These are phyloP conservation scores for Brachionus manjavacas DNA, from an alignment of 1,140 invertebrate species.

Conservation along the genomic window DNA sequence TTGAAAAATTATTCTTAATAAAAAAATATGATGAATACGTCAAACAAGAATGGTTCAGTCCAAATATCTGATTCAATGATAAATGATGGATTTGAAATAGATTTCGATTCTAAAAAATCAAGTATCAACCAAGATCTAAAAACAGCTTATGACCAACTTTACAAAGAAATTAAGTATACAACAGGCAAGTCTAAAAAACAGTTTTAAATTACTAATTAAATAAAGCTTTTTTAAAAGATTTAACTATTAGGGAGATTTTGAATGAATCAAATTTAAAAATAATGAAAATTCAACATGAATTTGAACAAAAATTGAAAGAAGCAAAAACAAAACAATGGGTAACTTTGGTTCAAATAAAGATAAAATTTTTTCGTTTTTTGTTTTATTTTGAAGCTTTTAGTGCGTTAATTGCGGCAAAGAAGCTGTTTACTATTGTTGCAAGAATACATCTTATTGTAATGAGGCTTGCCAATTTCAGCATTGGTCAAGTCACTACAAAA, in stretches of 20 bases:
- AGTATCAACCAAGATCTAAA: background rate
- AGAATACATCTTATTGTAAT: constrained; percentile 88
- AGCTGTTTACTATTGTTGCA: constrained; percentile 84
- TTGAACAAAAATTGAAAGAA: constrained; percentile 66
- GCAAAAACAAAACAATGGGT: constrained; percentile 76
- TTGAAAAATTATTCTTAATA: background rate
- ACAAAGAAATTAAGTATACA: constrained; percentile 15
- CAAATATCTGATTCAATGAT: background rate
- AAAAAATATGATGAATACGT: background rate
- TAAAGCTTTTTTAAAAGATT: background rate
- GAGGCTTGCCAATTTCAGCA: constrained; percentile 67
- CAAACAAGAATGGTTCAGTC: background rate
- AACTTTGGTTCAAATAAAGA: constrained; percentile 19
- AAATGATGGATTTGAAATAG: background rate
- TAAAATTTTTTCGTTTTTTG: constrained; percentile 21
- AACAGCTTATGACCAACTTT: background rate
- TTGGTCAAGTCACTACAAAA: constrained; percentile 60
- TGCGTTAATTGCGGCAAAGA: constrained; percentile 78
- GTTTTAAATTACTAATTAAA: background rate
- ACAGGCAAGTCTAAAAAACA: background rate
- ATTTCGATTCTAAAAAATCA: background rate
- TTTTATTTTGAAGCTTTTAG: constrained; percentile 45
- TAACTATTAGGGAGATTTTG: background rate
- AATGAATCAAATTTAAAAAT: constrained; percentile 31
- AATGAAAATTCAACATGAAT: constrained; percentile 63